Conservation (phyloP, 2,888 invertebrate genomes). For the Drosophila pegasa region DNA sequence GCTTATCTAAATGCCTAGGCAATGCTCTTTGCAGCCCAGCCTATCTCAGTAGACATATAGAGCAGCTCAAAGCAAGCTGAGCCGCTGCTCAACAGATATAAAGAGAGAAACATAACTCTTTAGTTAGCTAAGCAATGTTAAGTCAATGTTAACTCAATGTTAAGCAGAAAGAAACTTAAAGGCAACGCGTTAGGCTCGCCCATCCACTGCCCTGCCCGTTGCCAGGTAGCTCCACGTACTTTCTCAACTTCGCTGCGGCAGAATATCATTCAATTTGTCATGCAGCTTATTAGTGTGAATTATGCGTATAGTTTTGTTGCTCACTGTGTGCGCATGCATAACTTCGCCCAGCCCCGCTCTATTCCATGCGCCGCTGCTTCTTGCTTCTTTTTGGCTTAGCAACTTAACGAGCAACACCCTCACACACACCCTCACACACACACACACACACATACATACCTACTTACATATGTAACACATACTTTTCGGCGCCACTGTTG, state of each 20-base stretch:
- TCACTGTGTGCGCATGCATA: conserved; percentile 21
- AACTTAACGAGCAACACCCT: conserved; percentile 11
- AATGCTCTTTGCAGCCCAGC: too few species aligned
- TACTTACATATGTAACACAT: conserved; percentile 37
- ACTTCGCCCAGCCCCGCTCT: not conserved
- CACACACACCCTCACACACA: conserved; percentile 3
- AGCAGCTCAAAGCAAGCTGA: not conserved
- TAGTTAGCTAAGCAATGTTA: too few species aligned
- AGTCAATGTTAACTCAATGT: too few species aligned
- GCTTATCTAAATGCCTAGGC: not conserved
- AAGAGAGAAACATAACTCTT: too few species aligned
- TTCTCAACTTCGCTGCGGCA: not conserved
- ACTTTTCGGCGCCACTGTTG: conserved; percentile 44
- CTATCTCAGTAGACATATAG: not conserved
- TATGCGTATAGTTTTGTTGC: conserved; percentile 21
- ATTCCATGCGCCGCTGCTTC: not conserved
- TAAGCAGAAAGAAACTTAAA: not conserved
- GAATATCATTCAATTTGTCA: conserved; percentile 15
- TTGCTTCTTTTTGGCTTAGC: not conserved
- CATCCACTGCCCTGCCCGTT: too few species aligned
- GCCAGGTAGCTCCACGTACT: not conserved
- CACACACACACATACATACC: not conserved
- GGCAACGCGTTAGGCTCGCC: too few species aligned
- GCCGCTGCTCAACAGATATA: too few species aligned
- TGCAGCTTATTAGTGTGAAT: conserved; percentile 15